These are phyloP conservation scores for Ctenicera cuprea DNA, from an alignment of 2,888 invertebrate genomes.

Conservation along the genomic window DNA sequence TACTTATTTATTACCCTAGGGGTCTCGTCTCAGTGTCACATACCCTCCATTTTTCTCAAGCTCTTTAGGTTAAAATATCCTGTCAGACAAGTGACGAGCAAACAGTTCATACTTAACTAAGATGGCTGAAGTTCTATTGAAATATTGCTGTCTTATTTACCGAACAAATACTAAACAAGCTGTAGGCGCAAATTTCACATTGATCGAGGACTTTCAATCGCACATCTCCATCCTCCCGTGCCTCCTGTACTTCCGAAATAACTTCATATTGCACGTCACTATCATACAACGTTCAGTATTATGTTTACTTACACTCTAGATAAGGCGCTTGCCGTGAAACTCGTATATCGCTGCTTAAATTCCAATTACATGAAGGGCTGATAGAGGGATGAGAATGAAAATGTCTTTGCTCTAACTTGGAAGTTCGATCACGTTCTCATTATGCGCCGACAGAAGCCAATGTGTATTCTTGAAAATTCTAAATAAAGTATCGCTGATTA, in stretches of 20 bases:
- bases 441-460: slow-evolving; percentile 17
- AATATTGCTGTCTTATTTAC: neutral
- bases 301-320: slow-evolving; percentile 49
- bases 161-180: slow-evolving; percentile 12
- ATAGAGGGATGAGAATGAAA: slow-evolving; percentile 43
- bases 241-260: slow-evolving; percentile 19
- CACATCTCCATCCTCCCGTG: neutral
- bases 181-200: neutral
- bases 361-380: slow-evolving; percentile 49
- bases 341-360: slow-evolving; percentile 48
- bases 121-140: neutral
- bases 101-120: neutral
- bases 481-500: neutral
- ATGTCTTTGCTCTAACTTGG: slow-evolving; percentile 38
- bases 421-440: slow-evolving; percentile 45
- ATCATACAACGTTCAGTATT: slow-evolving; percentile 44
- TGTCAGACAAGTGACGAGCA: neutral
- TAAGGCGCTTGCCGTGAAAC: slow-evolving; percentile 46
- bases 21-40: no score
- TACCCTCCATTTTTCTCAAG: neutral
- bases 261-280: slow-evolving; percentile 49
- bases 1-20: no score
- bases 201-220: slow-evolving; percentile 19
- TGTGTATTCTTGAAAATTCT: neutral
- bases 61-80: neutral